Base-by-base conservation (phyloP, 2,113 vertebrate genomes). In the Origma solitaria region DNA sequence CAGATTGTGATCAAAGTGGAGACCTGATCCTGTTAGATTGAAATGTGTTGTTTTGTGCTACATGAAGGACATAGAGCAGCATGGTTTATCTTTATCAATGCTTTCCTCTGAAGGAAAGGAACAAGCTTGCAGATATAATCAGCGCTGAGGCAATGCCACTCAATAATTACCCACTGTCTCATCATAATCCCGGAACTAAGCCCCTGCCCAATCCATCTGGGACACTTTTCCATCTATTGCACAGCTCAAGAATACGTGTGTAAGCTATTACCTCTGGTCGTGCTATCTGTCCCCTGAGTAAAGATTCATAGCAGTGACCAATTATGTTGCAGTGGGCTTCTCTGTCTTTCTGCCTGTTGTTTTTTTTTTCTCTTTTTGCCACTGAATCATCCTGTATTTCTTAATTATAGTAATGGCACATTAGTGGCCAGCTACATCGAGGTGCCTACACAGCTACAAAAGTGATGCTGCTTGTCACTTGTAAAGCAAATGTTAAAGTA, bases 151-250 rank as follows among this genome's bases (percentile, higher is more conserved):
- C 98, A 97, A 98, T 97, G 97, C 98, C 98, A 99, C 98, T 99
- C 98, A 98, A 98, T 98, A 98, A 98, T 98, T 98, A 98, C 98
- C 98, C 97, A 98, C 98, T 97, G 98, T 99, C 98, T 98, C 98
- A 98, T 98, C 98, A 98, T 99, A 99, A 99, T 99, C 99, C 98
- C 98, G 98, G 98, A 99, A 98, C 99, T 99, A 99, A 99, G 99
- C 98, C 98, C 98, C 98, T 98, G 97, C 98, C 98, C 98, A 99
- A 99, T 98, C 99, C 99, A 99, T 99, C 98, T 98, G 98, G 98
- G 98, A 98, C 98, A 98, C 98, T 98, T 98, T 97, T 97, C 97
- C 98, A 92, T 98, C 97, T 98, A 97, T 97, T 97, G 98, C 97
- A 97, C 97, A 97, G 97, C 97, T 98, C 96, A 97, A 94, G 97